Conservation (phyloP, 2,888 invertebrate genomes). For the Cheilosia urbana region DNA sequence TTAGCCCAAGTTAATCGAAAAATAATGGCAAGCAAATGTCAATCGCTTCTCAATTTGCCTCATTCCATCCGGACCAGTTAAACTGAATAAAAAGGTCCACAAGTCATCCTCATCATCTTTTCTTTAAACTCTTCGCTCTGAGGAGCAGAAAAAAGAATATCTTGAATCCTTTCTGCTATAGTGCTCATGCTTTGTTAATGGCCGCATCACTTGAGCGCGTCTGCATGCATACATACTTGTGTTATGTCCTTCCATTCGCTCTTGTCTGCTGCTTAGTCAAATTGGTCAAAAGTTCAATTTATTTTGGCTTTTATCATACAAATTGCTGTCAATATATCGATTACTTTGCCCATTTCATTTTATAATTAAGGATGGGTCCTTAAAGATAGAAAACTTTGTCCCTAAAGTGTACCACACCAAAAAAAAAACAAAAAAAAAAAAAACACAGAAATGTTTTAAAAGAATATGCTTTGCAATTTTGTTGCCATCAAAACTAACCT, state of each 20-base stretch:
- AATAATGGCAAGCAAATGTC: slow-evolving; percentile 69
- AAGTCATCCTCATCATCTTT: slow-evolving; percentile 38
- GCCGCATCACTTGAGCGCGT: slow-evolving; percentile 45
- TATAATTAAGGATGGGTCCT: slow-evolving; percentile 50
- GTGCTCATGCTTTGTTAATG: slow-evolving; percentile 36
- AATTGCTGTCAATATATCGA: slow-evolving; percentile 75
- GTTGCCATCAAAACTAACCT: slow-evolving; percentile 50
- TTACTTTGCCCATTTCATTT: slow-evolving; percentile 60
- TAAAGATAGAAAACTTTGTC: slow-evolving; percentile 57
- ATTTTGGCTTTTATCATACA: slow-evolving; percentile 72
- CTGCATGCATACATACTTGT: slow-evolving; percentile 25
- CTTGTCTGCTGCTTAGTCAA: slow-evolving; percentile 57
- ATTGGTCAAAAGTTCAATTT: slow-evolving; percentile 74
- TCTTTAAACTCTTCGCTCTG: slow-evolving; percentile 31
- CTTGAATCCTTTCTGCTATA: slow-evolving; percentile 38
- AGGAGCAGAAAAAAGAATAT: slow-evolving; percentile 23
- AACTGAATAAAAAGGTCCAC: slow-evolving; percentile 18
- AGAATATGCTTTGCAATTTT: slow-evolving; percentile 52
- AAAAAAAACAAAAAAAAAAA: slow-evolving; percentile 8
- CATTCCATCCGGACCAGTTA: not conserved
- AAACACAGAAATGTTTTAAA: not conserved
- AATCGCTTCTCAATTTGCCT: slow-evolving; percentile 63
- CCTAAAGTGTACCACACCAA: slow-evolving; percentile 8
- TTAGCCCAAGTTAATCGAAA: slow-evolving; percentile 65
- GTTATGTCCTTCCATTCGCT: slow-evolving; percentile 20